Evolutionary conservation across 2,113 vertebrate species (phyloP).

Genomic region (Oxyruncus cristatus): DNA sequence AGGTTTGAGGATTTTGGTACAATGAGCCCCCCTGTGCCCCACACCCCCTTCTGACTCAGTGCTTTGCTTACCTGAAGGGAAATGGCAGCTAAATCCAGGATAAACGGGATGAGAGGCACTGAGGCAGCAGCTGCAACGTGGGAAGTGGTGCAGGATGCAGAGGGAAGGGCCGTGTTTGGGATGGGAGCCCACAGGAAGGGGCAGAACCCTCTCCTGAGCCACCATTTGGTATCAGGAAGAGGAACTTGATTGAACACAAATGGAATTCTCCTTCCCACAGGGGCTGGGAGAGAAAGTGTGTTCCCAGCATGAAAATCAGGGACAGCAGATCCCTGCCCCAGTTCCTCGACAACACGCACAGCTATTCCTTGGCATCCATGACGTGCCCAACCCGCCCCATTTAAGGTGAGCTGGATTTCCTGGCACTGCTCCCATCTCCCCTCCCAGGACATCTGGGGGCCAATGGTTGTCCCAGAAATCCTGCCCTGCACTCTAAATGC

Average conservation of each 20-base stretch:
- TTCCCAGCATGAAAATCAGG: neutral
- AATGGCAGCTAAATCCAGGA: neutral
- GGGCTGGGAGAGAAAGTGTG: neutral
- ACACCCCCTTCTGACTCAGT: neutral
- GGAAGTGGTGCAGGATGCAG: neutral
- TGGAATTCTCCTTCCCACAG: neutral
- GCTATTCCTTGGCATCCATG: neutral
- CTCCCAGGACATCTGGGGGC: neutral
- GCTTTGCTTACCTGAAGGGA: neutral
- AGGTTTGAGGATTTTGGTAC: neutral
- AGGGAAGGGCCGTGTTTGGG: neutral
- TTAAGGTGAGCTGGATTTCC: neutral
- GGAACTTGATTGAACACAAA: neutral
- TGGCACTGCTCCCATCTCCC: neutral
- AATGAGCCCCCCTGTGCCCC: neutral
- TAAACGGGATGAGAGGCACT: neutral
- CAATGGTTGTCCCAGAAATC: neutral
- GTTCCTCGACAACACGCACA: neutral
- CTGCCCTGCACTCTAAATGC: rapidly evolving
- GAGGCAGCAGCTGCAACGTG: neutral
- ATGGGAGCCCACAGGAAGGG: neutral
- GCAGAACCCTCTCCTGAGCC: neutral
- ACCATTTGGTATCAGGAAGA: neutral
- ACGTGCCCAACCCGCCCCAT: neutral
- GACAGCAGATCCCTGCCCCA: neutral